Evolutionary conservation across 2,888 invertebrate species (phyloP).

Genomic region (Drosophila infuscata): DNA sequence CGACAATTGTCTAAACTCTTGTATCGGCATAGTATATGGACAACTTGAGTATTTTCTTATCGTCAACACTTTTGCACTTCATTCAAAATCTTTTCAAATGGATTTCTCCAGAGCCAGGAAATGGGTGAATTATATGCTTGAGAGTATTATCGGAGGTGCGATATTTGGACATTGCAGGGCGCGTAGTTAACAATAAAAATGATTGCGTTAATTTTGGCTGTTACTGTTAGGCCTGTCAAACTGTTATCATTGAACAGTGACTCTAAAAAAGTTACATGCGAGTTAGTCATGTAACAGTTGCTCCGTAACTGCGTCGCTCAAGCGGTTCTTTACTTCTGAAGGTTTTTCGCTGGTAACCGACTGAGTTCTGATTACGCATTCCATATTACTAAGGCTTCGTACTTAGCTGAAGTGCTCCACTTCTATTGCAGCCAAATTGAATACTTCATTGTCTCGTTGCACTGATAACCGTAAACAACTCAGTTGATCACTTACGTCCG

Average conservation of each 20-base stretch:
- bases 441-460: constrained; percentile 1
- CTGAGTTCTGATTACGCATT: constrained; percentile 7
- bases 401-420: constrained; percentile 41
- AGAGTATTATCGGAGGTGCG: neutral
- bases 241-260: neutral
- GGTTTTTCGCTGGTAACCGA: constrained; percentile 18
- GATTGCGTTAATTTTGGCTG: neutral
- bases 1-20: neutral
- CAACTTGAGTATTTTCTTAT: constrained; percentile 18
- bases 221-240: constrained; percentile 2
- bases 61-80: constrained; percentile 6
- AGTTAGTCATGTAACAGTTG: constrained; percentile 4
- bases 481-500: constrained; percentile 1
- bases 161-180: constrained; percentile 1
- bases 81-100: neutral
- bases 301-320: constrained; percentile 27
- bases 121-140: neutral
- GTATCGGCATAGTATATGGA: neutral
- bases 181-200: constrained; percentile 1
- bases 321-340: constrained; percentile 1
- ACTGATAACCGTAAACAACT: constrained; percentile 16
- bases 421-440: constrained; percentile 14
- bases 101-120: constrained; percentile 6
- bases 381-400: constrained; percentile 49
- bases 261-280: constrained; percentile 10